phyloP scores from a whole-genome alignment of 2,797 vertebrate genomes.

The Halcyon badia region DNA sequence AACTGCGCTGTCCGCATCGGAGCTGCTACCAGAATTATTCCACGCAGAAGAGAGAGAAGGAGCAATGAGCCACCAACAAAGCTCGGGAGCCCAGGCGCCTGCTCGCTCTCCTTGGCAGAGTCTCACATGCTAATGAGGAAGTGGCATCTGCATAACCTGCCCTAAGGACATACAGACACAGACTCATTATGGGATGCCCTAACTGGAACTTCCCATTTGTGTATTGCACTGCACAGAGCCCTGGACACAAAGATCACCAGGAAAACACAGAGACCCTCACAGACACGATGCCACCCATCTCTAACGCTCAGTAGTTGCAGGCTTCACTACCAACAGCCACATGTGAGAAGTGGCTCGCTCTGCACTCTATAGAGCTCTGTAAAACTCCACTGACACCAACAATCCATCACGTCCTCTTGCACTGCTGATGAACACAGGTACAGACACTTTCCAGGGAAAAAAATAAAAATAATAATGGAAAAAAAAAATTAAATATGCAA shows the following conservation, averaged over 20 bases:
- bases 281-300: rapidly evolving
- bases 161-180: neutral
- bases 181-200: rapidly evolving
- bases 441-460: rapidly evolving
- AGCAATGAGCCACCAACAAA: neutral
- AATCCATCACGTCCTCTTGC: neutral
- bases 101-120: rapidly evolving
- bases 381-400: neutral
- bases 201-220: neutral
- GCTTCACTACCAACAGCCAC: neutral
- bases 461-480: neutral
- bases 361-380: neutral
- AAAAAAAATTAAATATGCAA: neutral
- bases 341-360: neutral
- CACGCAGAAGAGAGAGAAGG: neutral
- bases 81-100: rapidly evolving
- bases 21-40: neutral
- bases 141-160: neutral
- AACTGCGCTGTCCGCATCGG: rapidly evolving
- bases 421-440: rapidly evolving
- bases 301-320: rapidly evolving
- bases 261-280: rapidly evolving
- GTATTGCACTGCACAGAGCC: neutral
- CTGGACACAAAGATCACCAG: no score
- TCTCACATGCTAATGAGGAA: neutral